Conservation (phyloP, 2,113 vertebrate genomes). For the Oryzias woworae region DNA sequence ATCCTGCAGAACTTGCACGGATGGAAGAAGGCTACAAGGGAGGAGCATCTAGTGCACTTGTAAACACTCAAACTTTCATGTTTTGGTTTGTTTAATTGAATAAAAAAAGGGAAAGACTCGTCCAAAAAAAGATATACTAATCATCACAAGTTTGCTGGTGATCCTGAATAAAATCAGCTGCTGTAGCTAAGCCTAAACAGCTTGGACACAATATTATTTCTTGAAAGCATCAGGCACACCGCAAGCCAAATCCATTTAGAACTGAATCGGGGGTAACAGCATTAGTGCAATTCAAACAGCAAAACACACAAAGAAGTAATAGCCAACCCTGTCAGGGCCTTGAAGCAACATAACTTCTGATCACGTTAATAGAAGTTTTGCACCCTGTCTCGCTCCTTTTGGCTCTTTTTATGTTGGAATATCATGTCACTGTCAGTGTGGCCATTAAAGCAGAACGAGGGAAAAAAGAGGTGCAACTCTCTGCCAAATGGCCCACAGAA, state of each 20-base stretch:
- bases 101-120: too few species aligned
- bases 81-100: constrained; percentile 1
- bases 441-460: constrained; percentile 70
- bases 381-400: constrained; percentile 43
- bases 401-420: constrained; percentile 65
- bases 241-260: constrained; percentile 6
- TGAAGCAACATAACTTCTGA: constrained; percentile 58
- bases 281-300: constrained; percentile 37
- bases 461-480: constrained; percentile 45
- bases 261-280: constrained; percentile 10
- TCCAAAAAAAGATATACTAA: too few species aligned
- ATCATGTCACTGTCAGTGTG: constrained; percentile 71
- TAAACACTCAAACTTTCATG: constrained; percentile 24
- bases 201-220: neutral
- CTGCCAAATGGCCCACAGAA: constrained; percentile 76
- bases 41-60: constrained; percentile 52
- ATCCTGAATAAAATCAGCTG: neutral
- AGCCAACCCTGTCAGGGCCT: constrained; percentile 50
- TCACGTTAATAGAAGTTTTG: constrained; percentile 66
- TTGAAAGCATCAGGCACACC: constrained; percentile 9
- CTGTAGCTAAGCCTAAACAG: neutral
- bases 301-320: constrained; percentile 43
- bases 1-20: constrained; percentile 56
- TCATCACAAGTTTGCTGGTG: neutral
- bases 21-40: constrained; percentile 55